A percentile compares a stretch with the other conserved stretches of the same genome.
Conservation (phyloP, 2,113 vertebrate species). For the Heterochromis multidens region DNA sequence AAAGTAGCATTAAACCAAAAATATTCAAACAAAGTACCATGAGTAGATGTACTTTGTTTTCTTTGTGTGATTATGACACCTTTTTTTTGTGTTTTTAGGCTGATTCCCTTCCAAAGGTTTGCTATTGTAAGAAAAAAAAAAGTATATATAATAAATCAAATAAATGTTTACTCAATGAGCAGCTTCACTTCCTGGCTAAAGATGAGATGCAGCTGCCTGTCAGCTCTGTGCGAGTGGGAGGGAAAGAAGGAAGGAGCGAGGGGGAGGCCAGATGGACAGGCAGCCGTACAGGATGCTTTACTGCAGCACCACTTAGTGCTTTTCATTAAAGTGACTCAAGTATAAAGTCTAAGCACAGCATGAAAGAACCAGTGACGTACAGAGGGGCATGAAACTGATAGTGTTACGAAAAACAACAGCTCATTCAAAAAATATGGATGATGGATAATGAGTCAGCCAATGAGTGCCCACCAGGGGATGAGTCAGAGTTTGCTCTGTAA, state of each 20-base stretch:
- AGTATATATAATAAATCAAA: neutral
- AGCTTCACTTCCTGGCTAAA: constrained; percentile 23
- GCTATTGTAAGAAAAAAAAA: neutral
- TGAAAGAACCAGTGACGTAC: neutral
- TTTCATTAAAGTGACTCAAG: constrained; percentile 29
- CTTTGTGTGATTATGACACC: neutral
- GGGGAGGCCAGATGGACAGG: constrained; percentile 45
- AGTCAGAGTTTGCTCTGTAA: constrained; percentile 4
- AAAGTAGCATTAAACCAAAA: neutral
- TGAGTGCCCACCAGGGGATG: neutral
- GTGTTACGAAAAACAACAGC: neutral
- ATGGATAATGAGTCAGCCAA: constrained; percentile 47
- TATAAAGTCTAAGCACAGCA: neutral
- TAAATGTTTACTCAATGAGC: constrained; percentile 23
- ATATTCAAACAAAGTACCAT: too few relatives aligned
- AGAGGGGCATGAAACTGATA: neutral
- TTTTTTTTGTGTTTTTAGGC: neutral
- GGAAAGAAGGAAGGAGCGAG: neutral
- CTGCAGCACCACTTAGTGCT: constrained; percentile 38
- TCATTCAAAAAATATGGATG: constrained; percentile 37
- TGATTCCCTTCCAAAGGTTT: neutral
- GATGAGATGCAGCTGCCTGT: constrained; percentile 70
- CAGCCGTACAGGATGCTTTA: constrained; percentile 42
- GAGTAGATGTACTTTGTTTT: neutral
- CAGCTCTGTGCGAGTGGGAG: constrained; percentile 41